Base-by-base conservation (phyloP, 2,113 vertebrate species). In the Loxodonta africana region DNA sequence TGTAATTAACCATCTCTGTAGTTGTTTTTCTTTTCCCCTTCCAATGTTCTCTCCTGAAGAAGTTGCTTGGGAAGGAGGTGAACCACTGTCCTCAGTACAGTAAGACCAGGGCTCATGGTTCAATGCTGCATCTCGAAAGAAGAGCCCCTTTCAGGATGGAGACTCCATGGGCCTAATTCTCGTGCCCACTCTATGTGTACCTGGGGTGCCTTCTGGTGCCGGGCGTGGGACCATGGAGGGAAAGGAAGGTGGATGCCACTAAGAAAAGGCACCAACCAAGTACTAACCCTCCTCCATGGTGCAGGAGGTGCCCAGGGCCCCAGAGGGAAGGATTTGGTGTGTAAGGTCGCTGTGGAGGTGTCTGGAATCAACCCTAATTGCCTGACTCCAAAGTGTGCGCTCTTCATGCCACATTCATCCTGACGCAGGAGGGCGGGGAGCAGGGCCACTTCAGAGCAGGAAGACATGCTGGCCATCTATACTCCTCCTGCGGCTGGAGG, bases 401-500 rank as follows among this genome's bases (percentile, higher is more conserved):
- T 65, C 18, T 77, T 88, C 10, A 14, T 81, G 51, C 78, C 28
- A n/a, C 33, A 28, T 1, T 88, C 51, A 80, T 62, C 57, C 44
- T 95, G 26, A 88, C 14, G 63, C 53, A 48, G 17, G 62, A 78
- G 51, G 60, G 85, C 7, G 21, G 33, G 53, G 21, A 80, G n/a
- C 15, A 25, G 71, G 46, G 37, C 33, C 51, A 44, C 48, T 81
- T 78, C 51, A 2, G 8, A 67, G 44, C 33, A 71, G 46, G n/a
- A 57, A 63, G 17, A 6, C 67, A 0, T 28, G 6, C 8, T 41
- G 69, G 12, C 67, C 17, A 3, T 73, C 53, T 37, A 37, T 37
- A 37, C 37, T n/a, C 6, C 57, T 62, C 4, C n/a, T 21, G 0
- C 0, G 25, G 0, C 0, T 46, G 44, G 15, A 21, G 37, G 57